These are phyloP conservation scores for Bergia puertoricense DNA, from an alignment of 92 coral and sea anemone species.

Conservation along the genomic window DNA sequence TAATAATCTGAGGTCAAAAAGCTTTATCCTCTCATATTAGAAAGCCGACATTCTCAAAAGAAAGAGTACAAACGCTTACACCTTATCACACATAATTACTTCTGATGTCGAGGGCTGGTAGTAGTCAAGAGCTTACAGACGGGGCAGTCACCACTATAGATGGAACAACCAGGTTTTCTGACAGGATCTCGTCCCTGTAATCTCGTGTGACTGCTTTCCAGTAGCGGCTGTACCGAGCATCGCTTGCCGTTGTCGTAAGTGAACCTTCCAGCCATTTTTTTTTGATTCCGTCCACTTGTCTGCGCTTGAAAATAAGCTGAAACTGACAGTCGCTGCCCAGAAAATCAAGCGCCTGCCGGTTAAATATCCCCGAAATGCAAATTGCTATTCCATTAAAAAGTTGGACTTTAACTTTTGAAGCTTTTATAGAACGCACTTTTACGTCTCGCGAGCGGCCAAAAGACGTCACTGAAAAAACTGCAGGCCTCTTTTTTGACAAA, in stretches of 20 bases:
- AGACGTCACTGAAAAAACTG: neutral
- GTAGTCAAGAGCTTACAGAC: too few relatives aligned
- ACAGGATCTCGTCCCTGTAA: neutral
- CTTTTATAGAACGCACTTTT: neutral
- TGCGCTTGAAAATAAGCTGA: constrained; percentile 13
- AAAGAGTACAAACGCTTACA: too few relatives aligned
- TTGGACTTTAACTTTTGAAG: neutral
- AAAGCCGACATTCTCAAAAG: too few relatives aligned
- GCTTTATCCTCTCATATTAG: too few relatives aligned
- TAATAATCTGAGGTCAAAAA: too few relatives aligned
- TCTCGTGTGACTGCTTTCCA: constrained; percentile 33
- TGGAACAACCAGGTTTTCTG: neutral
- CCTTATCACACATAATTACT: too few relatives aligned
- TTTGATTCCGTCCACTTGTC: neutral
- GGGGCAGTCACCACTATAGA: constrained; percentile 30
- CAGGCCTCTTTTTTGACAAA: neutral
- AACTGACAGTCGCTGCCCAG: constrained; percentile 14
- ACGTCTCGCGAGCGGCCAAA: neutral
- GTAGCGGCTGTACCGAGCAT: constrained; percentile 2
- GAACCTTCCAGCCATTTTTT: constrained; percentile 19
- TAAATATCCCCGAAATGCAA: constrained; percentile 20
- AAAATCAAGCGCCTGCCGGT: neutral
- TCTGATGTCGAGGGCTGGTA: neutral
- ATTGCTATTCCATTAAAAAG: neutral
- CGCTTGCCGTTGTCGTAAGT: neutral